Conservation (phyloP, 2,113 vertebrate genomes). For the Malurus alboscapulatus region DNA sequence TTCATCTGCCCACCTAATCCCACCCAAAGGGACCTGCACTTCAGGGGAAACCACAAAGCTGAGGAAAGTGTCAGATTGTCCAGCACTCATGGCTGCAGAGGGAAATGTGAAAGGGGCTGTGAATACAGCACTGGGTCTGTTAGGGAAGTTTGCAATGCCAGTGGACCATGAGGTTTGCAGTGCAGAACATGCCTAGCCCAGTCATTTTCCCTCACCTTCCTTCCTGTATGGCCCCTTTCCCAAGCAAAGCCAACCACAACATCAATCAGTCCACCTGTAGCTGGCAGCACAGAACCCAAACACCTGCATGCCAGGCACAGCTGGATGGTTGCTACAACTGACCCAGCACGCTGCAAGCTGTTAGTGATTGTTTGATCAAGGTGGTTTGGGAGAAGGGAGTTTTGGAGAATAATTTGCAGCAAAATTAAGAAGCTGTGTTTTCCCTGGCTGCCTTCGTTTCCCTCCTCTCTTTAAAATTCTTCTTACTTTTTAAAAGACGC, state of each 20-base stretch:
- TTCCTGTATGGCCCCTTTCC: background rate
- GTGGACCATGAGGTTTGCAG: background rate
- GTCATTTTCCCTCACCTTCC: background rate
- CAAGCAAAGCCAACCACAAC: background rate
- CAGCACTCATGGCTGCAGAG: background rate
- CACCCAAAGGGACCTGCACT: background rate
- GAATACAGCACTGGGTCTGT: background rate
- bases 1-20: background rate
- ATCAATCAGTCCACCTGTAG: background rate
- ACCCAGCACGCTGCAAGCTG: background rate
- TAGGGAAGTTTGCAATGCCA: background rate
- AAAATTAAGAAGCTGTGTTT: conserved; percentile 60
- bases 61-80: background rate
- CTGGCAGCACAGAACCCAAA: background rate
- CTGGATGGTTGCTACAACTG: background rate
- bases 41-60: background rate
- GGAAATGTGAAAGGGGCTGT: background rate
- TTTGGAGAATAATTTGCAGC: conserved; percentile 30
- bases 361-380: conserved; percentile 35
- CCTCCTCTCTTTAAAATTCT: conserved; percentile 26
- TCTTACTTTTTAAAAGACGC: conserved; percentile 21
- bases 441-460: conserved; percentile 36
- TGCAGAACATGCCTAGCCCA: background rate
- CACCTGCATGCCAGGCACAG: conserved; percentile 17
- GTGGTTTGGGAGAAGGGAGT: background rate